Conservation (phyloP, 2,888 invertebrate genomes). For the Phrixothrix hirtus region DNA sequence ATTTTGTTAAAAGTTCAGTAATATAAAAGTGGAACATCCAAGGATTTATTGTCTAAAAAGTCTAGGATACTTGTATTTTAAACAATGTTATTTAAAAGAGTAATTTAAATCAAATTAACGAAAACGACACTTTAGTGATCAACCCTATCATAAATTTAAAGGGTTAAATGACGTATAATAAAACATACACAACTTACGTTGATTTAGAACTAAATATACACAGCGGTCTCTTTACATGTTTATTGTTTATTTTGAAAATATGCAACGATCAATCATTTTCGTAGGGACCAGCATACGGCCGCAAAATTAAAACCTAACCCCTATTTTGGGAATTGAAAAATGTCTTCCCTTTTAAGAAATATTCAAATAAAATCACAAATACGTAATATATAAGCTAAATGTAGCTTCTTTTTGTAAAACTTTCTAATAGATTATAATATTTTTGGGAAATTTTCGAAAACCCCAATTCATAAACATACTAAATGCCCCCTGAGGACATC, state of each 20-base stretch:
- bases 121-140: conserved; percentile 20
- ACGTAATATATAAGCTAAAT: conserved; percentile 15
- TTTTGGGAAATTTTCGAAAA: conserved; percentile 56
- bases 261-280: conserved; percentile 39
- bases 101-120: too few species aligned
- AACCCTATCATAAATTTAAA: too few species aligned
- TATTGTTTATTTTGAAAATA: conserved; percentile 40
- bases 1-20: conserved; percentile 6
- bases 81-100: too few species aligned
- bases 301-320: conserved; percentile 57
- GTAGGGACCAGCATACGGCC: conserved; percentile 52
- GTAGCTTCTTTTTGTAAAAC: conserved; percentile 30
- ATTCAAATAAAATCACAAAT: conserved; percentile 18
- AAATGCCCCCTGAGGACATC: conserved; percentile 56
- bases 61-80: too few species aligned
- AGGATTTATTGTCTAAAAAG: too few species aligned
- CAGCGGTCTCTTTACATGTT: conserved; percentile 44
- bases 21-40: conserved; percentile 23
- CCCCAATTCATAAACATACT: conserved; percentile 61
- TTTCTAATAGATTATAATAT: conserved; percentile 40
- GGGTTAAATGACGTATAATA: too few species aligned
- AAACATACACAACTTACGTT: conserved; percentile 45
- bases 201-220: conserved; percentile 35
- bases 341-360: conserved; percentile 30
- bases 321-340: conserved; percentile 49